These are phyloP conservation scores for Nothobranchius furzeri DNA, from an alignment of 2,113 vertebrate genomes.

Conservation along the genomic window DNA sequence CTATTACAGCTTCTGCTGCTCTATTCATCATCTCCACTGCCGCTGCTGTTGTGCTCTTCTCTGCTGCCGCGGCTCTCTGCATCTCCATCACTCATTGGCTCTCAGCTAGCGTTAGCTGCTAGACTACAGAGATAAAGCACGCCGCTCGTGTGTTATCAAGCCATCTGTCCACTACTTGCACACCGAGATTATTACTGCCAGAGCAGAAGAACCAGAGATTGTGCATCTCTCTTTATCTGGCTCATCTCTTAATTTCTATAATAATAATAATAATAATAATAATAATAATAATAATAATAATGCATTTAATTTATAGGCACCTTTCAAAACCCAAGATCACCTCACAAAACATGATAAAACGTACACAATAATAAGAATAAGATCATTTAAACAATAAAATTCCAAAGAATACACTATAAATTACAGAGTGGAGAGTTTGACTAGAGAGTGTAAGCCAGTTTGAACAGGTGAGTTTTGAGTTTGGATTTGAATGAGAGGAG, in stretches of 20 bases:
- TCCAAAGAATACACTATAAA: too few species aligned
- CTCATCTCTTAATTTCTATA: slow-evolving; percentile 25
- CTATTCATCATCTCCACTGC: slow-evolving; percentile 20
- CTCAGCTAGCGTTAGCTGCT: slow-evolving; percentile 15
- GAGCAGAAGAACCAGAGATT: slow-evolving; percentile 1
- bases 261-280: too few species aligned
- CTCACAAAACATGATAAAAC: too few species aligned
- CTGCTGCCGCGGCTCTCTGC: slow-evolving; percentile 1
- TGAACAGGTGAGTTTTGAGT: too few species aligned
- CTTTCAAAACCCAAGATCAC: too few species aligned
- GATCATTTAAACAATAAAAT: too few species aligned
- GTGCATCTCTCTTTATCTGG: slow-evolving; percentile 10
- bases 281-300: too few species aligned
- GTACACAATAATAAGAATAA: too few species aligned
- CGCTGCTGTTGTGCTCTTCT: slow-evolving; percentile 10
- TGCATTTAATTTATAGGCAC: too few species aligned
- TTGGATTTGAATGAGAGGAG: too few species aligned
- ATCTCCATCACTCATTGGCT: slow-evolving; percentile 36
- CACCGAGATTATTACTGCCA: slow-evolving; percentile 41
- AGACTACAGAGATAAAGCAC: slow-evolving; percentile 55
- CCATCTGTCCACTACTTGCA: slow-evolving; percentile 46
- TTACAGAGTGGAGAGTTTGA: too few species aligned
- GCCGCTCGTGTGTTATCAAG: slow-evolving; percentile 53
- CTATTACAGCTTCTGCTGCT: slow-evolving; percentile 11
- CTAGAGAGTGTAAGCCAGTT: too few species aligned